These are phyloP conservation scores for Synanthedon andrenaeformis DNA, from an alignment of 2,888 invertebrate species.

Conservation along the genomic window DNA sequence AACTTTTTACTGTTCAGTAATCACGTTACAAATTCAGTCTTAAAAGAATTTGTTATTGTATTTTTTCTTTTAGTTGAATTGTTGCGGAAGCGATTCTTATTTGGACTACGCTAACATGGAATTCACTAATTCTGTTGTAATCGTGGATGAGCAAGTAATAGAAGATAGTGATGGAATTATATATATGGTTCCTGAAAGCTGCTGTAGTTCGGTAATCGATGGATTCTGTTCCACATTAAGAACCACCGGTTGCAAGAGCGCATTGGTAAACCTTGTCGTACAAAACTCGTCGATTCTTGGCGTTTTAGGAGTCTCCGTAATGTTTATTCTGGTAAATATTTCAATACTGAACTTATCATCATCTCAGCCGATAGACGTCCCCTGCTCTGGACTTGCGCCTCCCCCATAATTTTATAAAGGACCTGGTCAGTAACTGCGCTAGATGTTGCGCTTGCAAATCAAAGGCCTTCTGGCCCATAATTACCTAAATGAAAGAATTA, in stretches of 20 bases:
- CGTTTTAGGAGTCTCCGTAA: conserved; percentile 55
- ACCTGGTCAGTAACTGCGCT: no score
- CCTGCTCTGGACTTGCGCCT: no score
- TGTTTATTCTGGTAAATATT: conserved; percentile 51
- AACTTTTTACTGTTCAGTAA: no score
- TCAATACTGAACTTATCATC: not conserved
- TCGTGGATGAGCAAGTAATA: conserved; percentile 18
- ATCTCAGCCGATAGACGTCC: no score
- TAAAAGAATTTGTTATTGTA: no score
- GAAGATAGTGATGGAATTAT: conserved; percentile 18
- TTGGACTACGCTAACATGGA: conserved; percentile 38
- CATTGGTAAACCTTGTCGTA: conserved; percentile 32
- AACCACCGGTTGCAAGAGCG: conserved; percentile 32
- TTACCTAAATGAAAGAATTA: no score
- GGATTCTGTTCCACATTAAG: conserved; percentile 30
- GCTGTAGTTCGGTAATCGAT: conserved; percentile 26
- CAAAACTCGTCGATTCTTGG: conserved; percentile 54
- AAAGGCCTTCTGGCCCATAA: no score
- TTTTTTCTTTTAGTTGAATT: no score
- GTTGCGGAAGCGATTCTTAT: conserved; percentile 46
- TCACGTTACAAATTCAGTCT: no score
- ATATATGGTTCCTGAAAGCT: conserved; percentile 33
- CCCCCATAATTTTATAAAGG: no score
- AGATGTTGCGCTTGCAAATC: no score
- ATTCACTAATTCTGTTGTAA: conserved; percentile 33